Base-by-base conservation (phyloP, 2,888 invertebrate genomes). In the Drosophila colorata region DNA sequence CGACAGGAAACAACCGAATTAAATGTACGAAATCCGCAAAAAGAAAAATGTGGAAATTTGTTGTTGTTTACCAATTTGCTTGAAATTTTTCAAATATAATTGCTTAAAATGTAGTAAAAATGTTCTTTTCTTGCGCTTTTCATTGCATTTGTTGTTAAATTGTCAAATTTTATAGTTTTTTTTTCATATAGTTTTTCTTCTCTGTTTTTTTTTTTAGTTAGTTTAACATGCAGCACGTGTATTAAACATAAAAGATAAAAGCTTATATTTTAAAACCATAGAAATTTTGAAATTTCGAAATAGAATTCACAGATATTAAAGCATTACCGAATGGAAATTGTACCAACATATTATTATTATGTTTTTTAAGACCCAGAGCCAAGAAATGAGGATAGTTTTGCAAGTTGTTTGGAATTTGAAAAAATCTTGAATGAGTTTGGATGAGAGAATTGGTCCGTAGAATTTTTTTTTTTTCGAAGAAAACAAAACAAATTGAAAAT, bases 141-240 rank as follows among this genome's bases (percentile, higher is more conserved):
- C 69, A 73, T 78, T 75, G 75, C 78, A 73, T 73, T 64, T 59
- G 9, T 18, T 5, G 8, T 41, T 9, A 1, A 16, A n/a, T 31
- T 40, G 9, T 18, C 25, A 37, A 47, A 46, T 46, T 28, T 1
- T 11, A 9, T 28, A 9, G 5, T 20, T 53, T 38, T 31, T 48
- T n/a, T 20, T 46, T 41, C 51, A 40, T 35, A 31, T 47, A 47
- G 59, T 57, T 43, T 13, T 35, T 28, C 37, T 28, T 43, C 33
- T 33, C 35, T 28, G 31, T 53, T 52, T 20, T 38, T 48, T 31
- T 14, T 48, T 37, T 41, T 20, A 43, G 69, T 71, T 78, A 75
- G 78, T 74, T 75, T 25, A 14, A 64, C 75, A 76, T 76, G 75
- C 75, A 78, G 58, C 70, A 70, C 65, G 72, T 72, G 67, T 67